Evolutionary conservation across 2,797 vertebrate genomes (phyloP).

Genomic region (Clarias laeviceps): DNA sequence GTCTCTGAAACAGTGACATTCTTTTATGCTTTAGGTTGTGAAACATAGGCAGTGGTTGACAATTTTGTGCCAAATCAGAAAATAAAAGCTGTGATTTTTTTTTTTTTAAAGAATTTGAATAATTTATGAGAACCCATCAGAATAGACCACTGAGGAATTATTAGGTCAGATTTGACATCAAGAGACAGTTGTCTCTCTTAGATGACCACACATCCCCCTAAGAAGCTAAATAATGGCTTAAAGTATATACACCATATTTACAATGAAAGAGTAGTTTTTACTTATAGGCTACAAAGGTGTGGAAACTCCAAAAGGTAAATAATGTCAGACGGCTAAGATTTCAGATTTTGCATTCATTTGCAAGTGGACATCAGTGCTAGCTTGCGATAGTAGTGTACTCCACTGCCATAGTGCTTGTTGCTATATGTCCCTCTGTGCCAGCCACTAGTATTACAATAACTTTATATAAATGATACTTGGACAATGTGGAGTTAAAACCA

Average conservation of each 20-base stretch:
- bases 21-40: not conserved
- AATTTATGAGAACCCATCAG: no score
- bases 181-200: not conserved
- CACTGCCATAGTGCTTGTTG: not conserved
- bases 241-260: not conserved
- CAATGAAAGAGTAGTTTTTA: not conserved
- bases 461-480: not conserved
- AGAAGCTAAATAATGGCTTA: not conserved
- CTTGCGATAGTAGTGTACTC: not conserved
- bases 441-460: not conserved
- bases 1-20: not conserved
- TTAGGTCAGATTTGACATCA: not conserved
- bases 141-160: no score
- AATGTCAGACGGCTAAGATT: not conserved
- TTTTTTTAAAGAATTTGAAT: no score
- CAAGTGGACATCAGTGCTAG: not conserved
- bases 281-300: not conserved
- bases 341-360: not conserved
- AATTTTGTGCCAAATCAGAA: not conserved
- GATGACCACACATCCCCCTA: not conserved
- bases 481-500: not conserved
- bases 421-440: not conserved
- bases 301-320: not conserved
- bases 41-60: not conserved
- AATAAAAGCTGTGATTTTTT: not conserved